Evolutionary conservation across 2,797 vertebrate species (phyloP).

Genomic region (Crocidura indochinensis): DNA sequence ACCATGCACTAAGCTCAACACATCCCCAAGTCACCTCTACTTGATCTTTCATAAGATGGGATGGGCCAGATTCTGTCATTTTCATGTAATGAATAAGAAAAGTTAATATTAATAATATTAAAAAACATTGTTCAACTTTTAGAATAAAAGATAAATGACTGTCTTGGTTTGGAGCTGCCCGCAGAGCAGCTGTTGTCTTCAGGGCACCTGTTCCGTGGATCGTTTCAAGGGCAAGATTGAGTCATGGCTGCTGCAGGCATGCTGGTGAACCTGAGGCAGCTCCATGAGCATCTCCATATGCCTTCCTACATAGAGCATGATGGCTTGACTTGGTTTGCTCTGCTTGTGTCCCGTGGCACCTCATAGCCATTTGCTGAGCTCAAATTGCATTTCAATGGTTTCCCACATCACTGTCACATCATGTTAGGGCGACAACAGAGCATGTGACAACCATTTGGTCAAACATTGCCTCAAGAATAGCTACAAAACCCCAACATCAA

Average conservation of each 20-base stretch:
- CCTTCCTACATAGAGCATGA: not conserved
- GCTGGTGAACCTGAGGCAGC: no score
- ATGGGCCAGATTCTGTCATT: not conserved
- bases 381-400: not conserved
- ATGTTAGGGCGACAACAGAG: not conserved
- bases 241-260: not conserved
- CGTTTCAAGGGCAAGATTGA: accelerated
- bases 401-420: not conserved
- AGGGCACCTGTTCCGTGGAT: not conserved
- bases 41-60: not conserved
- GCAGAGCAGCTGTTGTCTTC: not conserved
- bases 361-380: not conserved
- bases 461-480: not conserved
- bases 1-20: no score
- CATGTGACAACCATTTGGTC: not conserved
- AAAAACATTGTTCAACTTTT: not conserved
- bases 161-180: not conserved
- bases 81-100: not conserved
- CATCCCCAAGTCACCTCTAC: not conserved
- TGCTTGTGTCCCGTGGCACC: not conserved
- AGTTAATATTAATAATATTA: not conserved
- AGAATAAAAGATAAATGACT: no score
- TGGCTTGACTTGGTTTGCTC: not conserved
- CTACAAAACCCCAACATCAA: not conserved
- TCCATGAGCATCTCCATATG: no score